Base-by-base conservation (phyloP, 1,140 invertebrate species). In the Drosophila willistoni region DNA sequence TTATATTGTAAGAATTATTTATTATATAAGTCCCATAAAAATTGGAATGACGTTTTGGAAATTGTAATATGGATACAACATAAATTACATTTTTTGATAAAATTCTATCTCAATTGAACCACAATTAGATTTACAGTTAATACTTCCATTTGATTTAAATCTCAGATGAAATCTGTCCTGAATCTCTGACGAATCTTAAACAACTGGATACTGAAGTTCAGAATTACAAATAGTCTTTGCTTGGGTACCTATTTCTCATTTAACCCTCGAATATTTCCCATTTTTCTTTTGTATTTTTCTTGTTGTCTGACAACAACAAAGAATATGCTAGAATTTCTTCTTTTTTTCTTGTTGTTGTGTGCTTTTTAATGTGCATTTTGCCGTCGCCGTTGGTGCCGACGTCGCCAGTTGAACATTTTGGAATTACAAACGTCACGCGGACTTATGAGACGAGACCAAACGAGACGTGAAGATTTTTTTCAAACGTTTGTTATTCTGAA, bases 341-440 rank as follows among this genome's bases (percentile, higher is more conserved):
- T 63, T 54, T 44, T 36, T 54, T 17, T 61, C 33, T 44, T 14
- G 66, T 76, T 77, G 71, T 75, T 85, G 78, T 81, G 44, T 86
- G 82, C 56, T 86, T 87, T 86, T 86, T 87, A 86, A 87, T 87
- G 83, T 87, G 79, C 82, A 85, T 82, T 51, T 87, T 65, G 79
- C 44, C 59, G 63, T 65, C 73, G 79, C 71, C 64, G 68, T 59
- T 68, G 74, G 77, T 71, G 70, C 66, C 68, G 71, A 22, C 76
- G 62, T 71, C 68, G 77, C 68, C 79, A 81, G 77, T 86, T 81
- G 63, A 81, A 60, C 68, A 78, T 77, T 77, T 64, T 64, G 64
- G 69, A 74, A 74, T 74, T 81, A 72, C 80, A 75, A 78, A 78
- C 71, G 79, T 82, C 80, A 82, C 71, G 68, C 47, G 56, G 42